Percentiles rank a stretch among this genome's conserved stretches.
Conservation (phyloP, 2,888 invertebrate species). For the Xestia ashworthii region DNA sequence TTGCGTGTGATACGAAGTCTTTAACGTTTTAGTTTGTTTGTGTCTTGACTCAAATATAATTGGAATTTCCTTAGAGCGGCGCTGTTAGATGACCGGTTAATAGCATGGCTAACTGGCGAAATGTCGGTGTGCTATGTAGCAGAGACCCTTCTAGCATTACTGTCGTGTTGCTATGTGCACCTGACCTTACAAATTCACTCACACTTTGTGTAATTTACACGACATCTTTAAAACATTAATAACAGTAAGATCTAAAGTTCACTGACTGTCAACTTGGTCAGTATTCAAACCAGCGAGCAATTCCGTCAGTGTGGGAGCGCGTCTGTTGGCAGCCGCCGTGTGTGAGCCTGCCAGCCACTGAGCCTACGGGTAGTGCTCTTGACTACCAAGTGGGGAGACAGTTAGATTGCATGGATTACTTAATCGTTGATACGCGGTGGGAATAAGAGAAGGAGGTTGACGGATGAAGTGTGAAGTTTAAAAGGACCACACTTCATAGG, state of each 20-base stretch:
- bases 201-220: not conserved
- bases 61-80: not conserved
- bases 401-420: slow-evolving; percentile 50
- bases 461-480: not conserved
- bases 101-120: not conserved
- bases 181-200: not conserved
- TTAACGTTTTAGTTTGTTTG: not conserved
- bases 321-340: slow-evolving; percentile 43
- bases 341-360: slow-evolving; percentile 43
- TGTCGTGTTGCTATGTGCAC: no score
- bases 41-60: not conserved
- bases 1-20: no score
- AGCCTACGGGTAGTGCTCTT: slow-evolving; percentile 11
- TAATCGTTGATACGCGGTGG: slow-evolving; percentile 27
- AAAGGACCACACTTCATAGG: no score
- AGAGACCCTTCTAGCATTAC: not conserved
- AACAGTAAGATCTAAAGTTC: slow-evolving; percentile 30
- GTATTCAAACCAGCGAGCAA: slow-evolving; percentile 36
- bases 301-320: slow-evolving; percentile 57
- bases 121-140: not conserved
- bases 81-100: not conserved
- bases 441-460: not conserved
- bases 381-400: slow-evolving; percentile 43
- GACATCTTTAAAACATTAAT: slow-evolving; percentile 28
- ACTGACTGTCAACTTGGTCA: slow-evolving; percentile 27